A percentile compares a stretch with the other conserved stretches of the same genome.
Conservation (phyloP, 1,140 invertebrate species). For the Drosophila ogumai region DNA sequence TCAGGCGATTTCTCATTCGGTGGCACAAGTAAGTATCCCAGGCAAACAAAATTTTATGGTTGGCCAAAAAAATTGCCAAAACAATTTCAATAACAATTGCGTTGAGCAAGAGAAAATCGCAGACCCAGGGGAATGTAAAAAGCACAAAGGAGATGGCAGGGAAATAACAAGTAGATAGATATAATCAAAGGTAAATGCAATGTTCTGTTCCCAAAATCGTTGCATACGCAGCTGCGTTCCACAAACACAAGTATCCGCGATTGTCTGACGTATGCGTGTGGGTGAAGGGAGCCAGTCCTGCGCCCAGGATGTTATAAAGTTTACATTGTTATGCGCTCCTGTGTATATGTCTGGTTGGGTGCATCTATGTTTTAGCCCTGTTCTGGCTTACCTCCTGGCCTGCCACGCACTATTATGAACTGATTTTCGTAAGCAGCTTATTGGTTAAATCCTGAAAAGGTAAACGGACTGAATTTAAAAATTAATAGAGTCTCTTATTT, state of each 20-base stretch:
- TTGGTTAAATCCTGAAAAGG: neutral
- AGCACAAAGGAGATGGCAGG: conserved; percentile 1
- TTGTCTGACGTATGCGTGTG: conserved; percentile 30
- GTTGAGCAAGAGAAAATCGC: conserved; percentile 62
- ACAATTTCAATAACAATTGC: conserved; percentile 83
- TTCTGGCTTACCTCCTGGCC: conserved; percentile 30
- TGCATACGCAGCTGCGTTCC: conserved; percentile 70
- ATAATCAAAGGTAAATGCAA: conserved; percentile 80
- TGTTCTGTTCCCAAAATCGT: conserved; percentile 57
- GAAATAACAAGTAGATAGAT: conserved; percentile 54
- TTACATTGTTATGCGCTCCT: conserved; percentile 81
- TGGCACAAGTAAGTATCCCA: conserved; percentile 92
- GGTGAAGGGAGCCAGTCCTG: neutral
- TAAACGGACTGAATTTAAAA: too few species aligned
- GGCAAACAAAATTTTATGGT: conserved; percentile 75
- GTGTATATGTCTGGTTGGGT: conserved; percentile 14
- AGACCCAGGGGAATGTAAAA: conserved; percentile 14
- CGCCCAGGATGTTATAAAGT: conserved; percentile 65
- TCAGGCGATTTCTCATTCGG: conserved; percentile 92
- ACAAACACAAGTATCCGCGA: conserved; percentile 10
- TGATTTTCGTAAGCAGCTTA: neutral
- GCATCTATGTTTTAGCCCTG: conserved; percentile 47
- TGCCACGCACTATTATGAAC: neutral
- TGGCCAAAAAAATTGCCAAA: conserved; percentile 64
- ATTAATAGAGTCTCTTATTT: neutral